A percentile compares a stretch with the other conserved stretches of the same genome.
Conservation (phyloP, 2,888 invertebrate species). For the Heliconius hortense region DNA sequence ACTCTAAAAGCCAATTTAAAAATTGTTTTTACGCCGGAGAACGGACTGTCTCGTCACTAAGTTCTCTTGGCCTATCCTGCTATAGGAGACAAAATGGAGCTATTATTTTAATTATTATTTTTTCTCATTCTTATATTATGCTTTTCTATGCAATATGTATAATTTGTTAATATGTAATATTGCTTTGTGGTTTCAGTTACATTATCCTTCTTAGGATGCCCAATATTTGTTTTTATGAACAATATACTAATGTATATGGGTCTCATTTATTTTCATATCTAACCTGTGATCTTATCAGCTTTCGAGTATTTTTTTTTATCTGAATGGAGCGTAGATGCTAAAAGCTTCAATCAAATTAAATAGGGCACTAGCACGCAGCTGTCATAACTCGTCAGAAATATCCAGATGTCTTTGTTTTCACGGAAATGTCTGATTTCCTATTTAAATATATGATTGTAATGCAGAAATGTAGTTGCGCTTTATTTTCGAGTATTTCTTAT, state of each 20-base stretch:
- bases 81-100: too few relatives aligned
- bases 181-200: not conserved
- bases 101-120: too few relatives aligned
- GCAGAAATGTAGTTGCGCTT: not conserved
- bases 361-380: constrained; percentile 37
- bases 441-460: not conserved
- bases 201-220: not conserved
- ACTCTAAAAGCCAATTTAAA: not conserved
- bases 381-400: constrained; percentile 42
- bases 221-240: not conserved
- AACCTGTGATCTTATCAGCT: constrained; percentile 25
- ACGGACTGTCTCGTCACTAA: too few relatives aligned
- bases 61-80: too few relatives aligned
- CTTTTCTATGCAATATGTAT: too few relatives aligned
- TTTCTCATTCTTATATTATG: too few relatives aligned
- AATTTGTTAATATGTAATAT: too few relatives aligned
- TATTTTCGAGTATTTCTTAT: not conserved
- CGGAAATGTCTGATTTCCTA: constrained; percentile 4
- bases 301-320: constrained; percentile 26
- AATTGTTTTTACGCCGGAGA: too few relatives aligned
- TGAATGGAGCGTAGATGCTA: constrained; percentile 18
- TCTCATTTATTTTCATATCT: constrained; percentile 10
- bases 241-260: not conserved
- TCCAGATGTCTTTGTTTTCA: constrained; percentile 12
- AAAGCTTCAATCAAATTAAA: constrained; percentile 35